Percentiles rank a stretch among this genome's conserved stretches.
These are phyloP conservation scores for Paracentrotus lividus DNA, from an alignment of 53 echinoderm and acorn worm genomes.

Conservation along the genomic window DNA sequence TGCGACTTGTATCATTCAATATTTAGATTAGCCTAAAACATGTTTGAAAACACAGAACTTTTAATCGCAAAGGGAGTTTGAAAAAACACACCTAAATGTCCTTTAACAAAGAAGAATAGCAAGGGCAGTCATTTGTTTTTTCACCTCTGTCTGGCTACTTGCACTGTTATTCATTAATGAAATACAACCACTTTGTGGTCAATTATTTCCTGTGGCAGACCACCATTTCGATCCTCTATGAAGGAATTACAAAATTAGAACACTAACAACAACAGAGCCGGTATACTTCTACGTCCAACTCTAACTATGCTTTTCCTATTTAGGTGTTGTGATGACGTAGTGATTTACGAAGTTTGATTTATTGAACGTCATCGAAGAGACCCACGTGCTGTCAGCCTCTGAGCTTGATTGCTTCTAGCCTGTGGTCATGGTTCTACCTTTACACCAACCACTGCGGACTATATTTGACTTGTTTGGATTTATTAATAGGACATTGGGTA, in stretches of 20 bases:
- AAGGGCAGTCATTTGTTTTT: not conserved
- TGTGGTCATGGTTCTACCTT: not conserved
- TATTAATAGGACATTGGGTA: constrained; percentile 52
- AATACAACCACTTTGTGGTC: constrained; percentile 52
- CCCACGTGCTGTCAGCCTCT: constrained; percentile 35
- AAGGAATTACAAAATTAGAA: constrained; percentile 34
- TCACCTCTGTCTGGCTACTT: not conserved
- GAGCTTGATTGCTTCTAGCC: not conserved
- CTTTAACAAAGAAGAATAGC: not conserved
- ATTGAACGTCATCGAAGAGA: constrained; percentile 4
- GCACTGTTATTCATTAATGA: constrained; percentile 37
- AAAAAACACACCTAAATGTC: not conserved
- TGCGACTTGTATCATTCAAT: too few relatives aligned
- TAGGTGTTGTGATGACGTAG: constrained; percentile 34
- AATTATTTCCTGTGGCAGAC: constrained; percentile 13
- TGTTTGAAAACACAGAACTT: not conserved
- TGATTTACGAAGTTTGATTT: constrained; percentile 31
- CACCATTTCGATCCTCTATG: not conserved
- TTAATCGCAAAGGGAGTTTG: not conserved
- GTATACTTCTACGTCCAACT: constrained; percentile 13
- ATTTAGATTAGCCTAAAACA: not conserved
- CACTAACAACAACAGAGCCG: not conserved
- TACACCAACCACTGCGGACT: not conserved
- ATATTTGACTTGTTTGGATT: constrained; percentile 34
- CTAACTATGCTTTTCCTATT: constrained; percentile 45